A percentile compares a stretch with the other conserved stretches of the same genome.
These are phyloP conservation scores for Ostrea denselamellosa DNA, from an alignment of 1,140 invertebrate genomes.

Conservation along the genomic window DNA sequence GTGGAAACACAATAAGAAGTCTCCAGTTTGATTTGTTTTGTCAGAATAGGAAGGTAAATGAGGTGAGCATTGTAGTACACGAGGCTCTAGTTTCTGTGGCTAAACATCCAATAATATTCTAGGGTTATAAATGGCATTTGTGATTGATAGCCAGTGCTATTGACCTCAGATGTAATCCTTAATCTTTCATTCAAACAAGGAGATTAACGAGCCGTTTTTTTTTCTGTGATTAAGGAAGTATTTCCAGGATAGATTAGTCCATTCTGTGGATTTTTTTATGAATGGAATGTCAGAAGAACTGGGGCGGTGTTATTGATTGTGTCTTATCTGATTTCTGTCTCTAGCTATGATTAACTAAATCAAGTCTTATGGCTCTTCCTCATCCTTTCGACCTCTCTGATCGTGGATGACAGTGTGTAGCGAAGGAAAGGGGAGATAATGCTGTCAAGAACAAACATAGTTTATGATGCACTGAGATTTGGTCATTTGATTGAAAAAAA, in stretches of 20 bases:
- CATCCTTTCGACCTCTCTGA: background rate
- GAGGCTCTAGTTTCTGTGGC: background rate
- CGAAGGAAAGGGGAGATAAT: slow-evolving; percentile 7
- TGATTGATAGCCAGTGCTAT: background rate
- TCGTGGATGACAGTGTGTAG: background rate
- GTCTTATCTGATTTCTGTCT: slow-evolving; percentile 20
- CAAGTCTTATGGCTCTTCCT: background rate
- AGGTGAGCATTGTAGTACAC: too few relatives aligned
- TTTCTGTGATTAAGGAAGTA: background rate
- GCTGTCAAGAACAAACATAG: background rate
- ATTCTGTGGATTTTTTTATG: slow-evolving; percentile 1
- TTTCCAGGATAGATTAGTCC: background rate
- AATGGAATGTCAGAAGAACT: slow-evolving; percentile 4
- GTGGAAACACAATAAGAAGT: too few relatives aligned
- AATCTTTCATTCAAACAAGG: slow-evolving; percentile 21
- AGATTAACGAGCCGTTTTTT: slow-evolving; percentile 15
- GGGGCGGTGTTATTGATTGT: background rate
- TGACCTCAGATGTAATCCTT: background rate
- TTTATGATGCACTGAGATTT: too few relatives aligned
- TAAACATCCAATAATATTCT: background rate
- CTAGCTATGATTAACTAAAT: background rate
- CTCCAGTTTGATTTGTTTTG: too few relatives aligned
- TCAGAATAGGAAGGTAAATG: too few relatives aligned
- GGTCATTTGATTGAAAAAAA: too few relatives aligned
- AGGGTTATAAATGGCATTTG: background rate